Evolutionary conservation across 2,113 vertebrate species (phyloP).

Genomic region (Crypturellus undulatus): DNA sequence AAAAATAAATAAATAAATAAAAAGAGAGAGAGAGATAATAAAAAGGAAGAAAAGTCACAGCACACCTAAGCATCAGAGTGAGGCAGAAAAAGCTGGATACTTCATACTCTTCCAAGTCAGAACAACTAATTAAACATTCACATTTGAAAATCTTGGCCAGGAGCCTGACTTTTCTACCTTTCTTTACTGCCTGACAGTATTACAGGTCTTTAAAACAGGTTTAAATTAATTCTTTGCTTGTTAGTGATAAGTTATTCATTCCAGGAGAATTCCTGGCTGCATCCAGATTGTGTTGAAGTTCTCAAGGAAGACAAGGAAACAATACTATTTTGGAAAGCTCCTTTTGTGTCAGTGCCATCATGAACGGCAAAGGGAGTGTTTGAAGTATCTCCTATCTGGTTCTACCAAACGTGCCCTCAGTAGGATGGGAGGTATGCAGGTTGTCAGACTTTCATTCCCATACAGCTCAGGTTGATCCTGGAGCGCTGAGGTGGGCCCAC

Average conservation of each 20-base stretch:
- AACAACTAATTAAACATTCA: neutral
- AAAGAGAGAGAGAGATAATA: neutral
- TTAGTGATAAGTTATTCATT: neutral
- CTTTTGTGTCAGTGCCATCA: neutral
- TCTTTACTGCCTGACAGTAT: neutral
- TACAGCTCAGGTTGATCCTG: neutral
- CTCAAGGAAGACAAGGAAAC: neutral
- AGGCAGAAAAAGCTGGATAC: neutral
- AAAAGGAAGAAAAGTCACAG: neutral
- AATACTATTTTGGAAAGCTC: neutral
- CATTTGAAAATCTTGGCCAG: neutral
- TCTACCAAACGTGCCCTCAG: neutral
- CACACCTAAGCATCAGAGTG: neutral
- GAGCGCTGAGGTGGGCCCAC: neutral
- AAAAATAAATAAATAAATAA: neutral
- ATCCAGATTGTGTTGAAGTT: conserved; percentile 10
- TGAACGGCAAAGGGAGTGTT: neutral
- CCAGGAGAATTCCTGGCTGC: neutral
- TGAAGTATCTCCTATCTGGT: neutral
- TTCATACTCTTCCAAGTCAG: neutral
- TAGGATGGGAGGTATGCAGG: neutral
- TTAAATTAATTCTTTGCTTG: conserved; percentile 1
- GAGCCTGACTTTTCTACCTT: neutral
- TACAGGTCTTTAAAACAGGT: neutral
- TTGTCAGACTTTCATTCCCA: neutral